A percentile compares a stretch with the other conserved stretches of the same genome.
Conservation (phyloP, 2,888 invertebrate genomes). For the Rhagophthalmus giganteus region DNA sequence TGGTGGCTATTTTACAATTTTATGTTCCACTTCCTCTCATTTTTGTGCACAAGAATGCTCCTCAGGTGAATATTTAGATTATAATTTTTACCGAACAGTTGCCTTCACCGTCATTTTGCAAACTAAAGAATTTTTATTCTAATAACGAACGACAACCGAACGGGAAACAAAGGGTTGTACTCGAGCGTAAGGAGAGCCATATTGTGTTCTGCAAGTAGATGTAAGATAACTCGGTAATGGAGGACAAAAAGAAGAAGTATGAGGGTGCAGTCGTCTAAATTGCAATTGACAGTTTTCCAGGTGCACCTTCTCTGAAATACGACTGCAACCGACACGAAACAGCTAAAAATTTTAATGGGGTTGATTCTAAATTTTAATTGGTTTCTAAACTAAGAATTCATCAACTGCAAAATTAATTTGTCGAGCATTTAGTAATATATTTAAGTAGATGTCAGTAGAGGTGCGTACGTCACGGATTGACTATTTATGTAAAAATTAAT, state of each 20-base stretch:
- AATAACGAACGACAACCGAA: too few relatives aligned
- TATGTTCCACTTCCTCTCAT: not conserved
- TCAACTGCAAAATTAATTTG: too few relatives aligned
- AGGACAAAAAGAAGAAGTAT: slow-evolving; percentile 6
- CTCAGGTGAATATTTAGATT: not conserved
- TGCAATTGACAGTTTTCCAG: slow-evolving; percentile 21
- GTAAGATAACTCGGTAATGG: slow-evolving; percentile 18
- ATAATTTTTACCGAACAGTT: not conserved
- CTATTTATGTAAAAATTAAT: too few relatives aligned
- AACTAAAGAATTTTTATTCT: not conserved
- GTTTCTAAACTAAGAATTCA: too few relatives aligned
- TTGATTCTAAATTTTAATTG: not conserved
- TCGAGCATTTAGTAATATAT: too few relatives aligned
- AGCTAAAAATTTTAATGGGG: slow-evolving; percentile 10
- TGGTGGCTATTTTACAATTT: slow-evolving; percentile 4
- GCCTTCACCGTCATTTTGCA: not conserved
- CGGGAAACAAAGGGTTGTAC: too few relatives aligned
- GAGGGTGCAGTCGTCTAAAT: slow-evolving; percentile 12
- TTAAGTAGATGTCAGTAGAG: too few relatives aligned
- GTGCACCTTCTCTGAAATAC: slow-evolving; percentile 10
- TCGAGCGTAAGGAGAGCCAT: too few relatives aligned
- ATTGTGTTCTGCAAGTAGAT: slow-evolving; percentile 10
- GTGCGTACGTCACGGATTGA: too few relatives aligned
- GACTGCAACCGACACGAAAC: slow-evolving; percentile 3
- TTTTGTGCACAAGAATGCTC: not conserved